These are phyloP conservation scores for Hylaea fasciaria DNA, from an alignment of 2,888 invertebrate species.

Conservation along the genomic window DNA sequence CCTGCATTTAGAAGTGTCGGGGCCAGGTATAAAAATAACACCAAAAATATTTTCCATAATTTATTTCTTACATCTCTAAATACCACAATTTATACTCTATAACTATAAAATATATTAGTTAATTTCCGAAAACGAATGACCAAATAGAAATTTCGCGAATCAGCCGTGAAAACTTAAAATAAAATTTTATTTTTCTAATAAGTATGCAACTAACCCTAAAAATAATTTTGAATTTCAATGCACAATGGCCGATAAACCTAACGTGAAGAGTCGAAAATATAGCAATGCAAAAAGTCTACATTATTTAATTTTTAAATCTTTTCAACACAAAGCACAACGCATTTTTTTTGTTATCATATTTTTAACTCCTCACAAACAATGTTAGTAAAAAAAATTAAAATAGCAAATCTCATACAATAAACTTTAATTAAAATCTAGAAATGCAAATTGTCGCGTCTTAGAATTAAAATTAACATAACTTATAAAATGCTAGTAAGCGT, in stretches of 20 bases:
- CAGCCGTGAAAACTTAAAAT: slow-evolving; percentile 18
- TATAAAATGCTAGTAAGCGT: slow-evolving; percentile 40
- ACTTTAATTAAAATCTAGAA: slow-evolving; percentile 31
- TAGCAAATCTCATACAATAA: slow-evolving; percentile 28
- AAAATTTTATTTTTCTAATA: slow-evolving; percentile 30
- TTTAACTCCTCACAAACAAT: slow-evolving; percentile 10
- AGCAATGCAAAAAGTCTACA: slow-evolving; percentile 13
- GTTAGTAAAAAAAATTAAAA: slow-evolving; percentile 20
- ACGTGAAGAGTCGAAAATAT: slow-evolving; percentile 11
- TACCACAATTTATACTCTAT: slow-evolving; percentile 50
- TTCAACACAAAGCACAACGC: too few relatives aligned
- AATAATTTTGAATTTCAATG: slow-evolving; percentile 31
- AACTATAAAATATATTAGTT: slow-evolving; percentile 47
- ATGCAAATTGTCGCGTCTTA: slow-evolving; percentile 29
- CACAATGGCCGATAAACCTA: slow-evolving; percentile 4
- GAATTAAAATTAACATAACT: slow-evolving; percentile 33
- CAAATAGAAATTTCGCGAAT: slow-evolving; percentile 40
- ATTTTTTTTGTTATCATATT: too few relatives aligned
- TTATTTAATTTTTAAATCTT: too few relatives aligned
- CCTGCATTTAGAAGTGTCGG: too few relatives aligned
- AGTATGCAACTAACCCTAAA: slow-evolving; percentile 18
- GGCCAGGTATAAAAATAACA: slow-evolving; percentile 13
- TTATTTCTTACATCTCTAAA: slow-evolving; percentile 54
- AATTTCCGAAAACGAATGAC: slow-evolving; percentile 39
- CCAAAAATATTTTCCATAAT: slow-evolving; percentile 49